These are phyloP conservation scores for Cydia fagiglandana DNA, from an alignment of 1,140 invertebrate genomes.

Conservation along the genomic window DNA sequence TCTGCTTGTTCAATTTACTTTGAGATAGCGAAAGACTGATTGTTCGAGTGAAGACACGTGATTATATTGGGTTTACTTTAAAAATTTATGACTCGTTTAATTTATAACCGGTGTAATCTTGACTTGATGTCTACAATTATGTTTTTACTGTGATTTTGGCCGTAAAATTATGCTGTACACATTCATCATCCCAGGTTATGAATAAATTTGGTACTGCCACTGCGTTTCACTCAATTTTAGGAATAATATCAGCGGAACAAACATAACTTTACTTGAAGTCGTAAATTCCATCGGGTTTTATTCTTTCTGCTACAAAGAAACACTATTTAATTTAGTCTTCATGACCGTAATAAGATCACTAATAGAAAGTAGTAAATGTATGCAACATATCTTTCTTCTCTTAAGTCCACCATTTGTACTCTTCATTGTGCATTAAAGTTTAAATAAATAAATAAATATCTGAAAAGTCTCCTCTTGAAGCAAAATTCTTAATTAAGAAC, in stretches of 20 bases:
- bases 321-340: too few relatives aligned
- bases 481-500: too few relatives aligned
- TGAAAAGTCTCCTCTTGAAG: too few relatives aligned
- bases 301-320: too few relatives aligned
- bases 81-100: slow-evolving; percentile 31
- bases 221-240: background rate
- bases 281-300: too few relatives aligned
- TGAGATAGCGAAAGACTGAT: slow-evolving; percentile 46
- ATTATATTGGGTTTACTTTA: slow-evolving; percentile 38
- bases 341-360: too few relatives aligned
- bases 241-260: background rate
- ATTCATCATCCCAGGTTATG: slow-evolving; percentile 14
- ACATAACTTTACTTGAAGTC: background rate
- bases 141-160: slow-evolving; percentile 14
- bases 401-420: too few relatives aligned
- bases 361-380: too few relatives aligned
- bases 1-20: slow-evolving; percentile 37
- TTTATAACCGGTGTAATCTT: slow-evolving; percentile 29
- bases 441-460: too few relatives aligned
- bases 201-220: slow-evolving; percentile 17
- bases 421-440: too few relatives aligned
- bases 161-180: slow-evolving; percentile 21
- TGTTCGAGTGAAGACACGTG: slow-evolving; percentile 32
- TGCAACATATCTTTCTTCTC: too few relatives aligned
- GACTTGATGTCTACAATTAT: slow-evolving; percentile 23